Conservation (phyloP, 2,797 vertebrate genomes). For the Sciurus vulgaris region DNA sequence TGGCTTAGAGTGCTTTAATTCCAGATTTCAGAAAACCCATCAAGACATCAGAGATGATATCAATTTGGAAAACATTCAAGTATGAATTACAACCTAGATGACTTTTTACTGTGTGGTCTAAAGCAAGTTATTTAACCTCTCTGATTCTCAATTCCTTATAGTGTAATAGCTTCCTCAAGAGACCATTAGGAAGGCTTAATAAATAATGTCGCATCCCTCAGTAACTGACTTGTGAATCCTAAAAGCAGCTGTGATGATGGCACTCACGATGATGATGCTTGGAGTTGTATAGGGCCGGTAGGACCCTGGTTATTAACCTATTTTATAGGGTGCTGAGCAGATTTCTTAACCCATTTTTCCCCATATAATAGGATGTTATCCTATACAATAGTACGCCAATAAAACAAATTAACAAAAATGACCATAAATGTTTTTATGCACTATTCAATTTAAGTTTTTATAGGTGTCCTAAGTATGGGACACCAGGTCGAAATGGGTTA, state of each 20-base stretch:
- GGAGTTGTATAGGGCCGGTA: background rate
- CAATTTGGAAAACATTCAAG: background rate
- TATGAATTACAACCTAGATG: background rate
- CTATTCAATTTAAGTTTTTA: no score
- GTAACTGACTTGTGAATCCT: background rate
- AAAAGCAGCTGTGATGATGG: background rate
- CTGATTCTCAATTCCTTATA: background rate
- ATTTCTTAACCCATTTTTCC: background rate
- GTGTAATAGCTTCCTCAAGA: background rate
- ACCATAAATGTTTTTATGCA: no score
- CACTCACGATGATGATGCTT: background rate
- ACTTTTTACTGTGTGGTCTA: background rate
- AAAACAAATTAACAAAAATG: no score
- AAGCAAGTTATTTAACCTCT: background rate
- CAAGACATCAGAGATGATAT: background rate
- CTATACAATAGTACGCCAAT: no score
- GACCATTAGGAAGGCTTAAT: background rate
- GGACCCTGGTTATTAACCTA: background rate
- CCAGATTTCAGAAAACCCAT: background rate
- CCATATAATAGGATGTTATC: no score
- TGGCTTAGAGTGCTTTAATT: background rate
- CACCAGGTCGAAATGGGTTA: no score
- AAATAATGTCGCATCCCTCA: background rate
- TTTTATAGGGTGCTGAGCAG: background rate
- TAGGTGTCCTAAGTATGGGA: no score